Conservation (phyloP, 2,888 invertebrate species). For the Thalpophila matura region DNA sequence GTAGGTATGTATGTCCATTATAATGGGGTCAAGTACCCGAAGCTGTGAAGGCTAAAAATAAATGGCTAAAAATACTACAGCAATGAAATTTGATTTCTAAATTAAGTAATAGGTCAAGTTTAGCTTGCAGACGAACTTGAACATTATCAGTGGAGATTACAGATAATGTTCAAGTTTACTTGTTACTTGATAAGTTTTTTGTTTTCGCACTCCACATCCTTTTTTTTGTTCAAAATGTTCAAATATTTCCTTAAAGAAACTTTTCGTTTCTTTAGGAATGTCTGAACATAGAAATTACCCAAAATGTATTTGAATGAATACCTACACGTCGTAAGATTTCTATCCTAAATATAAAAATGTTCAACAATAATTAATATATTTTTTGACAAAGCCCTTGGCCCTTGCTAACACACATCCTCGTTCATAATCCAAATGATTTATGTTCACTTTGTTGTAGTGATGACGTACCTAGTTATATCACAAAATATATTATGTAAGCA, state of each 20-base stretch:
- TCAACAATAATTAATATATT: conserved; percentile 10
- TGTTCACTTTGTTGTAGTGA: conserved; percentile 38
- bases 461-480: conserved; percentile 44
- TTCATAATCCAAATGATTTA: conserved; percentile 41
- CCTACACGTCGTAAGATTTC: too few species aligned
- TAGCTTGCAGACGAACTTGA: conserved; percentile 20
- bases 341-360: not conserved
- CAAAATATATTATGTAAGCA: conserved; percentile 58
- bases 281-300: not conserved
- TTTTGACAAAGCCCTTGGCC: conserved; percentile 10
- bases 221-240: not conserved
- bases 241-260: too few species aligned
- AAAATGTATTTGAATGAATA: not conserved
- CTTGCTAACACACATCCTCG: conserved; percentile 4
- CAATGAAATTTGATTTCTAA: conserved; percentile 37
- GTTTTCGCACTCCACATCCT: rapidly evolving
- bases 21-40: conserved; percentile 31
- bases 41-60: conserved; percentile 33
- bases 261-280: not conserved
- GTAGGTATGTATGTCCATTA: conserved; percentile 18
- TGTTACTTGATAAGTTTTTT: not conserved
- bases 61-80: conserved; percentile 28
- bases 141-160: conserved; percentile 1
- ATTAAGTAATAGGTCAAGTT: conserved; percentile 39
- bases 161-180: not conserved